phyloP scores from a whole-genome alignment of 2,797 vertebrate genomes.

The Dendrocincla fuliginosa region DNA sequence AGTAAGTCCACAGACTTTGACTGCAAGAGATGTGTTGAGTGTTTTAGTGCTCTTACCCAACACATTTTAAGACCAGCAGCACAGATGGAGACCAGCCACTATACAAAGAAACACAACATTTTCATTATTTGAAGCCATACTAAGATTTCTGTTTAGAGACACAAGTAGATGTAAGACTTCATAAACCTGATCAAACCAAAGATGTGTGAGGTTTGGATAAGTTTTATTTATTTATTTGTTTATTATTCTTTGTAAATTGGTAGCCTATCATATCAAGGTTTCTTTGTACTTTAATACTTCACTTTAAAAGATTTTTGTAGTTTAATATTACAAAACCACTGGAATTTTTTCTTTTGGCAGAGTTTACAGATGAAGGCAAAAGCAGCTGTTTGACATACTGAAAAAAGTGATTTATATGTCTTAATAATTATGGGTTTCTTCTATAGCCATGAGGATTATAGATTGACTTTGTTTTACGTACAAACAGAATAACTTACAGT shows the following conservation, averaged over 20 bases:
- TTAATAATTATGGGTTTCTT: background rate
- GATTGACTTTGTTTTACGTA: background rate
- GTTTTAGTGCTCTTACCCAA: conserved; percentile 53
- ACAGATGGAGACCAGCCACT: conserved; percentile 51
- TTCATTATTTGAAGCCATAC: conserved; percentile 22
- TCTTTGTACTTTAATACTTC: background rate
- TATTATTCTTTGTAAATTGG: background rate
- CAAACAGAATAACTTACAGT: background rate
- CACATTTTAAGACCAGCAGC: conserved; percentile 56
- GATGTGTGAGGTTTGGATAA: background rate
- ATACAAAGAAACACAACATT: conserved; percentile 14
- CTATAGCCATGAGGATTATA: background rate
- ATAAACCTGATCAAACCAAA: background rate
- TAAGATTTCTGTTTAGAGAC: conserved; percentile 30
- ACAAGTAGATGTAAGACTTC: background rate
- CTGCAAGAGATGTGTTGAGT: conserved; percentile 48
- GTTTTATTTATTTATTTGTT: background rate
- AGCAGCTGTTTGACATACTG: background rate
- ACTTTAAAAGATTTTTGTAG: background rate
- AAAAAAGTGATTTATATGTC: background rate
- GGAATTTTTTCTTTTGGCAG: background rate
- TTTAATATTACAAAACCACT: background rate
- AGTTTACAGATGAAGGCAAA: background rate
- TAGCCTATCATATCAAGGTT: background rate
- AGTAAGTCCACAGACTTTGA: conserved; percentile 20